Percentiles rank a stretch among this genome's conserved stretches.
Conservation (phyloP, 2,888 invertebrate genomes). For the Drosophila infuscata region DNA sequence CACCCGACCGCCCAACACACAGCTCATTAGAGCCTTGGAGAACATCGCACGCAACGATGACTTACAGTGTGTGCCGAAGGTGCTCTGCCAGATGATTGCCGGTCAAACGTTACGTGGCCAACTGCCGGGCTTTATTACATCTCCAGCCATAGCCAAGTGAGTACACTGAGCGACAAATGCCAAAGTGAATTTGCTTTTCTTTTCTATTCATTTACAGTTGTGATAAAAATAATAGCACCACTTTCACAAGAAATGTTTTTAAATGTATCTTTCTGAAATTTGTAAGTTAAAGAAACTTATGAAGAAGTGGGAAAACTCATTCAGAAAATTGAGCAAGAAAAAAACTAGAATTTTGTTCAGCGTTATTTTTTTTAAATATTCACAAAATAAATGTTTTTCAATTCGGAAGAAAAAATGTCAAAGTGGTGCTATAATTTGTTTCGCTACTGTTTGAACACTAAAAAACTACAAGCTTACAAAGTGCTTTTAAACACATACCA, state of each 20-base stretch:
- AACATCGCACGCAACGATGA: slow-evolving; percentile 90
- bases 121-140: slow-evolving; percentile 83
- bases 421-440: not conserved
- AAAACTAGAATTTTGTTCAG: not conserved
- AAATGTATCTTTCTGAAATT: not conserved
- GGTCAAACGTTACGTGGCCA: slow-evolving; percentile 84
- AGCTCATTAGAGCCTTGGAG: slow-evolving; percentile 86
- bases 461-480: not conserved
- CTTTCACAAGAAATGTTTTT: not conserved
- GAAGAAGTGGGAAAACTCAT: not conserved
- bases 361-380: not conserved
- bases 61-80: slow-evolving; percentile 91
- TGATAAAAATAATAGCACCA: not conserved
- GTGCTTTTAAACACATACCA: not conserved
- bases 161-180: slow-evolving; percentile 44
- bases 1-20: slow-evolving; percentile 79
- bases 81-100: slow-evolving; percentile 91
- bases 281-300: not conserved
- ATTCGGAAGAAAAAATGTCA: not conserved
- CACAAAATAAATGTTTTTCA: not conserved
- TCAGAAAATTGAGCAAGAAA: not conserved
- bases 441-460: not conserved
- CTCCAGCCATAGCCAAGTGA: slow-evolving; percentile 84
- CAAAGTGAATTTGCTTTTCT: not conserved
- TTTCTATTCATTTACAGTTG: not conserved